Conservation (phyloP, 2,888 invertebrate genomes). For the Mayetiola destructor region DNA sequence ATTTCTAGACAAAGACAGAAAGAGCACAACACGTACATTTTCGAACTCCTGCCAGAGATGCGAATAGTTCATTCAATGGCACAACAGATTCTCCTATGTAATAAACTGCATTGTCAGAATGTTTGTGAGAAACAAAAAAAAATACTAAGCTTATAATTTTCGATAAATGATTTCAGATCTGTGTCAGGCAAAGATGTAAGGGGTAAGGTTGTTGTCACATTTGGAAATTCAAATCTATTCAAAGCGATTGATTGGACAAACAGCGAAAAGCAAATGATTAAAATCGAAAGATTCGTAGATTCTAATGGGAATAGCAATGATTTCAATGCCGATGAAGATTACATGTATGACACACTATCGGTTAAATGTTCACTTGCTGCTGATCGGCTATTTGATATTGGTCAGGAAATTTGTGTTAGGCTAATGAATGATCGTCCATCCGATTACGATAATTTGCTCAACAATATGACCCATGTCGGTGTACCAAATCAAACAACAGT, state of each 20-base stretch:
- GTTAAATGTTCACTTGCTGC: constrained; percentile 28
- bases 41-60: too few species aligned
- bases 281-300: constrained; percentile 38
- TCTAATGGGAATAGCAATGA: constrained; percentile 36
- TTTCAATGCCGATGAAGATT: constrained; percentile 38
- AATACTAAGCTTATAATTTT: too few species aligned
- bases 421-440: constrained; percentile 22
- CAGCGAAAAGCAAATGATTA: constrained; percentile 24
- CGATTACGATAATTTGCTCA: background rate
- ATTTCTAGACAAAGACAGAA: too few species aligned
- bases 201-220: constrained; percentile 47
- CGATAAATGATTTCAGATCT: background rate
- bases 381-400: constrained; percentile 30
- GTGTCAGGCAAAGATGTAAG: constrained; percentile 25
- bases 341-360: constrained; percentile 30
- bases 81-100: too few species aligned
- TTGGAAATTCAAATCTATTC: constrained; percentile 41
- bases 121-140: too few species aligned
- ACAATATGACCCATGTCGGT: constrained; percentile 22
- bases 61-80: too few species aligned
- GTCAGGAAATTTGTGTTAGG: constrained; percentile 28
- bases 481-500: constrained; percentile 28
- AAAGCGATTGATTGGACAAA: constrained; percentile 29
- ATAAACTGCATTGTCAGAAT: too few species aligned
- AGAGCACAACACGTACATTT: too few species aligned